Percentiles rank a stretch among this genome's conserved stretches.
These are phyloP conservation scores for Meiosimyza platycephala DNA, from an alignment of 2,888 invertebrate genomes.

Conservation along the genomic window DNA sequence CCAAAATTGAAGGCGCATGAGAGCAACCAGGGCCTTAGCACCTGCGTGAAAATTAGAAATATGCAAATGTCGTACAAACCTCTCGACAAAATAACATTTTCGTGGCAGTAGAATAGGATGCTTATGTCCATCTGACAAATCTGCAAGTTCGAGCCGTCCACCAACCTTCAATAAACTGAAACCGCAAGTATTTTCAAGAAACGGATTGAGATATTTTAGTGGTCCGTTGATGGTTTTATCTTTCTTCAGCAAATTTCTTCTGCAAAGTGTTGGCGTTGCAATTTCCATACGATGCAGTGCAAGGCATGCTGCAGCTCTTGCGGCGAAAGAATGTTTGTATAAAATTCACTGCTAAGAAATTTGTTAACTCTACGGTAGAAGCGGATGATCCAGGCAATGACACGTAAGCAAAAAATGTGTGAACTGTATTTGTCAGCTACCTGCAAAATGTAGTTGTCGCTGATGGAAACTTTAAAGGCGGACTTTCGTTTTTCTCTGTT, in stretches of 20 bases:
- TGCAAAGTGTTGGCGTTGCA: constrained; percentile 34
- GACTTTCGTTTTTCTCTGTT: too few relatives aligned
- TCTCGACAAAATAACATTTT: constrained; percentile 27
- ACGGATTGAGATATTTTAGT: constrained; percentile 36
- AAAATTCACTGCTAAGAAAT: neutral
- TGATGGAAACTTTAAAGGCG: too few relatives aligned
- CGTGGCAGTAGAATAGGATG: constrained; percentile 10
- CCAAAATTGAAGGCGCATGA: constrained; percentile 3
- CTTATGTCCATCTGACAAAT: constrained; percentile 8
- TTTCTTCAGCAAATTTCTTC: constrained; percentile 33
- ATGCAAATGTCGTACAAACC: constrained; percentile 37
- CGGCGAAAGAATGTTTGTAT: neutral
- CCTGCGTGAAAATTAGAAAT: constrained; percentile 35
- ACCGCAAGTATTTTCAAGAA: constrained; percentile 25
- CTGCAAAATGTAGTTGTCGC: neutral
- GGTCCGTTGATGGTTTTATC: neutral
- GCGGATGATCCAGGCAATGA: neutral
- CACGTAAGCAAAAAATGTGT: neutral
- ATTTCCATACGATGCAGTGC: constrained; percentile 3
- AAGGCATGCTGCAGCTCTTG: constrained; percentile 8
- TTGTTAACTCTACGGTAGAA: neutral
- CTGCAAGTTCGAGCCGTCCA: constrained; percentile 34
- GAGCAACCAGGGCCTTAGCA: constrained; percentile 22
- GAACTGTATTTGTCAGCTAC: neutral
- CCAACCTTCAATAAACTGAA: constrained; percentile 37